Evolutionary conservation across 1,140 invertebrate species (phyloP).

Genomic region (Trichonephila clavata): DNA sequence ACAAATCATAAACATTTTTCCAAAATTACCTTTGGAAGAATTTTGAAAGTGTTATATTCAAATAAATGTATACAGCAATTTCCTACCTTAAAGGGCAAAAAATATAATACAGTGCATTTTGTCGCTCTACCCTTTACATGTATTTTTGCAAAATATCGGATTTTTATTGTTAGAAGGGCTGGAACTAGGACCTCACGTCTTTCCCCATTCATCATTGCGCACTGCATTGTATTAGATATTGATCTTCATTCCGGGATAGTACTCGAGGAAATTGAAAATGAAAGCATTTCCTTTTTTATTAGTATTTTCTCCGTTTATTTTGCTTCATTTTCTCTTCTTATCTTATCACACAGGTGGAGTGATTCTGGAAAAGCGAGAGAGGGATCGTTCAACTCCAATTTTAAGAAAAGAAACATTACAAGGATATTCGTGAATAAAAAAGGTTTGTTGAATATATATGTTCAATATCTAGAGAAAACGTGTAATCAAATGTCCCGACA

Average conservation of each 20-base stretch:
- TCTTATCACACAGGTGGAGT: background rate
- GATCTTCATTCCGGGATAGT: background rate
- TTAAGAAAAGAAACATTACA: too few relatives aligned
- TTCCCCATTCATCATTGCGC: background rate
- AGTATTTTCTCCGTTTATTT: background rate
- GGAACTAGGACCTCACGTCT: background rate
- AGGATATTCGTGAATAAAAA: background rate
- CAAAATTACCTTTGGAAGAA: background rate
- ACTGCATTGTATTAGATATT: conserved; percentile 12
- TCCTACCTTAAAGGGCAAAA: background rate
- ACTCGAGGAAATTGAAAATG: conserved; percentile 20
- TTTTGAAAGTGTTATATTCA: too few relatives aligned
- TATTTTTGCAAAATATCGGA: conserved; percentile 5
- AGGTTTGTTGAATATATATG: background rate
- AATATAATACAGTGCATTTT: background rate
- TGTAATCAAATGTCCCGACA: background rate
- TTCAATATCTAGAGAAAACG: background rate
- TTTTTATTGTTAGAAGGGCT: background rate
- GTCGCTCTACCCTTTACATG: background rate
- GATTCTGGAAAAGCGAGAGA: background rate
- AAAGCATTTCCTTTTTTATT: background rate
- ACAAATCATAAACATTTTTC: background rate
- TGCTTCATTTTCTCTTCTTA: background rate
- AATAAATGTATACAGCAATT: background rate
- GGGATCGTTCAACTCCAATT: background rate